Evolutionary conservation across 1,140 invertebrate species (phyloP), one percentile per base, ranked within the genome.

Genomic region (Pseudoatta argentina): DNA sequence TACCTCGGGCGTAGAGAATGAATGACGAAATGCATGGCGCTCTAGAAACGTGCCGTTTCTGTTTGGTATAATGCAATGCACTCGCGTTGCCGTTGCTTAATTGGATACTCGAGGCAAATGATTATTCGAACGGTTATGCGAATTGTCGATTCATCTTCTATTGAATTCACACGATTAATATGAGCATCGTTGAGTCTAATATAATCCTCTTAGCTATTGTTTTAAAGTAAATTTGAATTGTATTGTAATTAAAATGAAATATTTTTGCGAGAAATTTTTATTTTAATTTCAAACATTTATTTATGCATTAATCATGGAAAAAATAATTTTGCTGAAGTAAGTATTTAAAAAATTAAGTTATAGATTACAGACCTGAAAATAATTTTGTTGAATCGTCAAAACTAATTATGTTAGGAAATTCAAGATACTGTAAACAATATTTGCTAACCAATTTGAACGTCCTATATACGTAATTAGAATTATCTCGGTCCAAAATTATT

Each of bases 51-150:
- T 44, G 34, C 64, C 64, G 57, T 59, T 69, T 69, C 34, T 18
- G 1, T 34, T 8, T 8, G 12, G 14, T n/a, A 30, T 30, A 8
- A 7, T 39, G 18, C 3, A 10, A 39, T 14, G 66, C 69, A 18
- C 39, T 72, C 67, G 55, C 24, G 1, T 48, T 34, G 39, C 39
- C 39, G 7, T 39, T 39, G n/a, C 79, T 83, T 75, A 83, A 83
- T 83, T 83, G 21, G 44, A 83, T 24, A 82, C 61, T 75, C 69
- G 34, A 16, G 34, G 53, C 77, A 18, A 55, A 71, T 30, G 53
- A 55, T 73, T 72, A 27, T 44, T 30, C 66, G 18, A 59, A 72
- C 18, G 34, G 34, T 82, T 81, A 21, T n/a, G 24, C 67, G 48
- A 79, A 53, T 8, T 67, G 64, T 30, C 63, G 66, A 82, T 59